Base-by-base conservation (phyloP, 2,797 vertebrate genomes). In the Cryptoblepharus egeriae region DNA sequence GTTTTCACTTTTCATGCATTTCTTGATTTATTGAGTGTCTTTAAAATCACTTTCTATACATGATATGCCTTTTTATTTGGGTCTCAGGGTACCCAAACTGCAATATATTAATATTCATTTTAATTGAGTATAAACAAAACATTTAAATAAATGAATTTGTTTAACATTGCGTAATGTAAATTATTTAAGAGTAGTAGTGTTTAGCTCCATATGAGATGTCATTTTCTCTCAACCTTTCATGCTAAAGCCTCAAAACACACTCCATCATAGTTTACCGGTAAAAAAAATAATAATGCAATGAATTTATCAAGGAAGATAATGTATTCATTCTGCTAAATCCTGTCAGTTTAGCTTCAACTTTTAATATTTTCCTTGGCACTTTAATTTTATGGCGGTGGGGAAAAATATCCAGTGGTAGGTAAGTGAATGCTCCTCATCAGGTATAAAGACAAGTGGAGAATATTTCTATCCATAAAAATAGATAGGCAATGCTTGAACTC, bases 301-400 rank as follows among this genome's bases (percentile, higher is more conserved):
- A 63, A 79, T 86, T 70, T 64, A 79, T 82, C 70, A 45, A 30
- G 55, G 70, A 75, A 78, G 35, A 69, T 82, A 28, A 82, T 86
- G 69, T 55, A 74, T 82, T 74, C 45, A 63, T 63, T 11, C 20
- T 82, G 55, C 37, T 78, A 73, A 78, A 81, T 57, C 30, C 35
- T 79, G 64, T 78, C 75, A 74, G 26, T 78, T 74, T 69, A 78
- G 49, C 57, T 78, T 82, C 76, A 79, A 45, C 16, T 82, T 82
- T 63, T 75, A 82, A 79, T 79, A 52, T 82, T 79, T 86, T 74
- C 13, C 16, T 75, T 32, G 79, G 37, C 28, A 28, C 24, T 75
- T n/a, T 79, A 55, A 81, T 75, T 75, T 8, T 79, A 64, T 79
- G 85, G 64, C 80, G 75, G 30, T 20, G 13, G 75, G 73, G 70